Evolutionary conservation across 1,140 invertebrate species (phyloP).

Genomic region (Cecropterus lyciades): DNA sequence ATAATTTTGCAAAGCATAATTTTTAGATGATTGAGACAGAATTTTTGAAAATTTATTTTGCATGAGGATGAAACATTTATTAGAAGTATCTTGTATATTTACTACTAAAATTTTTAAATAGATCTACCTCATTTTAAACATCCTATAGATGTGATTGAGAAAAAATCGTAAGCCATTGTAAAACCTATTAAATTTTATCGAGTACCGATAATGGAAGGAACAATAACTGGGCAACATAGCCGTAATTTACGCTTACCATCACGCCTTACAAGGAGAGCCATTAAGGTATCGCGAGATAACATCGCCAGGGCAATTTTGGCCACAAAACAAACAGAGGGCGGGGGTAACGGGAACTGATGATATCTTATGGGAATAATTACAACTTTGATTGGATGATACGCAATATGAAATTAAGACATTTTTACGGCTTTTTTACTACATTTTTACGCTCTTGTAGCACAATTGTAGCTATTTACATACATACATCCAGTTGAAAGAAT

Average conservation of each 20-base stretch:
- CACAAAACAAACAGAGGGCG: constrained; percentile 49
- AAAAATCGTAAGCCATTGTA: constrained; percentile 36
- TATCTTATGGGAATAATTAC: constrained; percentile 27
- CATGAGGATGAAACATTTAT: too few species aligned
- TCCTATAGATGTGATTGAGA: constrained; percentile 27
- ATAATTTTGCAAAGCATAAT: too few species aligned
- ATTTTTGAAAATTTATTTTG: too few species aligned
- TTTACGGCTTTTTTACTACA: too few species aligned
- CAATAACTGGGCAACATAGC: constrained; percentile 43
- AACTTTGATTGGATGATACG: neutral
- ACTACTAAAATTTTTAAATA: too few species aligned
- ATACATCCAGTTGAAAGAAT: too few species aligned
- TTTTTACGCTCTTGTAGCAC: too few species aligned
- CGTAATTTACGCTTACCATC: constrained; percentile 53
- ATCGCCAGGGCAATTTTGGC: constrained; percentile 38
- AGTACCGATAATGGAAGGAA: constrained; percentile 42
- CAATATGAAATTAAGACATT: too few species aligned
- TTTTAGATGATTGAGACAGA: too few species aligned
- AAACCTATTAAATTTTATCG: constrained; percentile 38
- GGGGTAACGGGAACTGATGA: constrained; percentile 20
- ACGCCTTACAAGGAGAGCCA: constrained; percentile 56
- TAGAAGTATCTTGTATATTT: too few species aligned
- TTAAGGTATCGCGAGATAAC: constrained; percentile 60
- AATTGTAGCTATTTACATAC: too few species aligned
- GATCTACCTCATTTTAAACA: neutral